Percentiles rank a stretch among this genome's conserved stretches.
Evolutionary conservation across 2,113 vertebrate species (phyloP).

Genomic region (Erpornis zantholeuca): DNA sequence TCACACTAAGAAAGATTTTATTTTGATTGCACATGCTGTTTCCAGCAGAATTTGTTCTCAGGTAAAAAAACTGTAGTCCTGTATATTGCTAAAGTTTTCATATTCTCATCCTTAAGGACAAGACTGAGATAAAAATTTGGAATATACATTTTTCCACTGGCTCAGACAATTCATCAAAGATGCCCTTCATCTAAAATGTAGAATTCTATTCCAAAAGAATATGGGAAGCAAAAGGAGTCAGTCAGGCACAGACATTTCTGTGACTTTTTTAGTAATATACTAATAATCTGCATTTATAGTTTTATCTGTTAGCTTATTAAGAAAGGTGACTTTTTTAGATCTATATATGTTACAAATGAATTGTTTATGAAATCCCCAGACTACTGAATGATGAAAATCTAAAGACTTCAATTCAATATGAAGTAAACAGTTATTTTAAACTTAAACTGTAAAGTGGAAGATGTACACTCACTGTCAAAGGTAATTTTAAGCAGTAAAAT

Average conservation of each 20-base stretch:
- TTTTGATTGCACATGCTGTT: not conserved
- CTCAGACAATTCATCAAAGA: not conserved
- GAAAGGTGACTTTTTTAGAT: not conserved
- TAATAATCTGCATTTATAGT: not conserved
- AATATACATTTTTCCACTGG: not conserved
- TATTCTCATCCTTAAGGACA: not conserved
- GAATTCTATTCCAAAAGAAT: not conserved
- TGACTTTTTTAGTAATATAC: not conserved
- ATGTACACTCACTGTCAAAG: not conserved
- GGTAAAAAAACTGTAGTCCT: not conserved
- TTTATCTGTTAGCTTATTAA: not conserved
- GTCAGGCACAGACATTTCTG: not conserved
- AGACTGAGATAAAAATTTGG: not conserved
- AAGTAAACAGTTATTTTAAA: not conserved
- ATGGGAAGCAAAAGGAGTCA: not conserved
- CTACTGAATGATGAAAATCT: not conserved
- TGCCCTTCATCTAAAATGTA: not conserved
- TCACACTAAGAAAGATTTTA: not conserved
- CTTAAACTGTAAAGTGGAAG: not conserved
- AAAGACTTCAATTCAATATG: not conserved
- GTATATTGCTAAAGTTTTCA: not conserved
- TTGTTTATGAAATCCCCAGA: not conserved
- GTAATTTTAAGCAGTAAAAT: not conserved
- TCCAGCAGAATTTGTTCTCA: not conserved
- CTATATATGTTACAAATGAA: not conserved